Conservation (phyloP, 1,140 invertebrate species). For the Archivesica marissinica region DNA sequence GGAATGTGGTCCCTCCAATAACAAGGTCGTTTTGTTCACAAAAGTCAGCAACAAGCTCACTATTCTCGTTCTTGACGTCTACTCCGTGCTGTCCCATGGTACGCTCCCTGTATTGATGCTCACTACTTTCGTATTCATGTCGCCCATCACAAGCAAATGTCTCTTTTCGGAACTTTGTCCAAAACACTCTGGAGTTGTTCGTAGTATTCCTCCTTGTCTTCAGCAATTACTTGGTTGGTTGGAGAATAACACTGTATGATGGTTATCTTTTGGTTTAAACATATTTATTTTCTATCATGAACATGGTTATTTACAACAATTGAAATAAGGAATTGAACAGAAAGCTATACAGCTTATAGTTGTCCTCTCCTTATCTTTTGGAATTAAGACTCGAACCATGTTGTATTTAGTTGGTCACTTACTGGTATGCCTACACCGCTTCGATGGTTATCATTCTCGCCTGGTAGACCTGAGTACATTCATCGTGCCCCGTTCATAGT, state of each 20-base stretch:
- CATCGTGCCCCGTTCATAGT: neutral
- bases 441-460: neutral
- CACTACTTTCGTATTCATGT: constrained; percentile 67
- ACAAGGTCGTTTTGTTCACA: constrained; percentile 63
- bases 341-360: too few species aligned
- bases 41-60: constrained; percentile 57
- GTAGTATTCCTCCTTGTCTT: constrained; percentile 46
- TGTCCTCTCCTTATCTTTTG: too few species aligned
- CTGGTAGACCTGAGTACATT: neutral
- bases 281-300: too few species aligned
- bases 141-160: constrained; percentile 60
- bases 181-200: constrained; percentile 54
- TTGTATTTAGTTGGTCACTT: neutral
- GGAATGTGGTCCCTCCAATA: constrained; percentile 58
- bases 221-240: neutral
- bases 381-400: neutral
- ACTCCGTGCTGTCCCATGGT: constrained; percentile 59
- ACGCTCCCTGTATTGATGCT: constrained; percentile 39
- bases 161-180: constrained; percentile 60
- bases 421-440: neutral
- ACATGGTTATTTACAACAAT: too few species aligned
- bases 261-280: too few species aligned
- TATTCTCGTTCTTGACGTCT: constrained; percentile 61
- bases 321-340: too few species aligned
- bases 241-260: neutral